These are phyloP conservation scores for Oscheius myriophilus DNA, from an alignment of 2,888 invertebrate species.

Conservation along the genomic window DNA sequence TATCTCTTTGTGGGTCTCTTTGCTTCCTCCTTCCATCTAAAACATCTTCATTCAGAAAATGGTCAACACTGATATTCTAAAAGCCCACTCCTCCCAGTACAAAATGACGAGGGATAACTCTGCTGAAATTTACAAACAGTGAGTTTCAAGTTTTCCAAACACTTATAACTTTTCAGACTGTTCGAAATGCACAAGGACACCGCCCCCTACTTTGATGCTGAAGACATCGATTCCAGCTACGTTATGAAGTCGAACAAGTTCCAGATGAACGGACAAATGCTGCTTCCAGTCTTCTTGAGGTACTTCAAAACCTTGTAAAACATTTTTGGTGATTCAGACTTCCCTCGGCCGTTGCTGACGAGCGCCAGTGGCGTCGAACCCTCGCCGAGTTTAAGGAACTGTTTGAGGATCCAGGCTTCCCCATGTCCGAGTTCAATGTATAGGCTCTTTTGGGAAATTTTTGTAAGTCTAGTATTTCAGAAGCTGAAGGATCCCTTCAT, in stretches of 20 bases:
- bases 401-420: slow-evolving; percentile 54
- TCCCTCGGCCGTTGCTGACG: slow-evolving; percentile 47
- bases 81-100: slow-evolving; percentile 52
- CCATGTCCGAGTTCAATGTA: slow-evolving; percentile 56
- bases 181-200: slow-evolving; percentile 61
- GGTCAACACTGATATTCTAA: slow-evolving; percentile 56
- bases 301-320: background rate
- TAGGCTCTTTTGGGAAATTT: too few relatives aligned
- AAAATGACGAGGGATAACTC: slow-evolving; percentile 55
- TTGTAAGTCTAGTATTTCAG: slow-evolving; percentile 16
- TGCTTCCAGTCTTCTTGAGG: slow-evolving; percentile 41
- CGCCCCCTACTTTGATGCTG: slow-evolving; percentile 59
- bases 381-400: slow-evolving; percentile 62
- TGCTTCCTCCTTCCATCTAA: background rate
- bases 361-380: slow-evolving; percentile 48
- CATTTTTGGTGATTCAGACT: slow-evolving; percentile 45
- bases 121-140: slow-evolving; percentile 60
- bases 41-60: slow-evolving; percentile 29
- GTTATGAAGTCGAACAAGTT: slow-evolving; percentile 57
- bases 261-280: slow-evolving; percentile 53
- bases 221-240: slow-evolving; percentile 61
- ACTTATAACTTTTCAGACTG: slow-evolving; percentile 38
- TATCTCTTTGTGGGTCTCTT: too few relatives aligned
- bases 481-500: slow-evolving; percentile 57
- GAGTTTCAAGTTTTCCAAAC: slow-evolving; percentile 24